Conservation (phyloP, 2,797 vertebrate genomes). For the Lemur catta region DNA sequence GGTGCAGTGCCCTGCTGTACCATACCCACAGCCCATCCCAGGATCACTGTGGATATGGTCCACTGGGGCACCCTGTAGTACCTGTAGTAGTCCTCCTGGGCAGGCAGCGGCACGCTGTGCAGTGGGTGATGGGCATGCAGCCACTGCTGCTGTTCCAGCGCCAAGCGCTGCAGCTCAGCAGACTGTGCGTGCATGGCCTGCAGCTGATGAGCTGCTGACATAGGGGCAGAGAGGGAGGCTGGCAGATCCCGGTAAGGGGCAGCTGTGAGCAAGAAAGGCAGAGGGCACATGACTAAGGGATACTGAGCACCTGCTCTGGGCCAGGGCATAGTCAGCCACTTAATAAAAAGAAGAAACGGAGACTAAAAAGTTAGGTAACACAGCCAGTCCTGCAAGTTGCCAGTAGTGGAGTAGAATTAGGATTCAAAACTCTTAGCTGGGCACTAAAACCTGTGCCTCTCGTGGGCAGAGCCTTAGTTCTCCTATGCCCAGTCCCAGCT, state of each 20-base stretch:
- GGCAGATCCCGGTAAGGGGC: slow-evolving; percentile 98
- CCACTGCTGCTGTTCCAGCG: slow-evolving; percentile 99
- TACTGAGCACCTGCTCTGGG: neutral
- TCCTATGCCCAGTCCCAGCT: neutral
- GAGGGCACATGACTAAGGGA: neutral
- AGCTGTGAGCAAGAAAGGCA: slow-evolving; percentile 82
- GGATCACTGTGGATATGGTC: neutral
- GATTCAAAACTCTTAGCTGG: neutral
- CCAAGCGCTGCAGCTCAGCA: slow-evolving; percentile 98
- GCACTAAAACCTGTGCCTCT: neutral
- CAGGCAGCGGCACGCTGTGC: slow-evolving; percentile 90
- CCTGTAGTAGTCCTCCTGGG: slow-evolving; percentile 99
- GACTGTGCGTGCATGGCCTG: slow-evolving; percentile 99
- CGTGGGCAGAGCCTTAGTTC: neutral
- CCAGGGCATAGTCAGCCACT: neutral
- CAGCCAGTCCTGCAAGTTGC: neutral
- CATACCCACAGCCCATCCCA: neutral
- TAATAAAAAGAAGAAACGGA: neutral
- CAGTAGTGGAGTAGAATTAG: neutral
- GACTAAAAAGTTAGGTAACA: neutral
- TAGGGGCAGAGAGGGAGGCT: slow-evolving; percentile 93
- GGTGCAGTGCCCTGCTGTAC: neutral
- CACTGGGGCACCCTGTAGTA: slow-evolving; percentile 57
- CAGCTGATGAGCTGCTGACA: slow-evolving; percentile 98
- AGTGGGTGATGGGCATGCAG: slow-evolving; percentile 90